phyloP scores from a whole-genome alignment of 2,113 vertebrate species.

The Solenodon paradoxus region DNA sequence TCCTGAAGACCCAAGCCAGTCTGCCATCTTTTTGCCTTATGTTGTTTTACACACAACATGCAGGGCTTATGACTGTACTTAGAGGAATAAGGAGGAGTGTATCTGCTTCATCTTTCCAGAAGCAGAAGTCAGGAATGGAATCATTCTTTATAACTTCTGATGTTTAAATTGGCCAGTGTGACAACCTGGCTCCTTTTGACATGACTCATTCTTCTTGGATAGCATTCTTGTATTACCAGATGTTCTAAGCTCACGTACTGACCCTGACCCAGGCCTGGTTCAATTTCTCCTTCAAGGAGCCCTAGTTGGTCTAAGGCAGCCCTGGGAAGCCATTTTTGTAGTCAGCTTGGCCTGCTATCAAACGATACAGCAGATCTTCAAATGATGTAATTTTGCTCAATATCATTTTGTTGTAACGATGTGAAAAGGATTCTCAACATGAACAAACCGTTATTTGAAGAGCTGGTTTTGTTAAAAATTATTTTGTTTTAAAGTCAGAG shows the following conservation, averaged over 20 bases:
- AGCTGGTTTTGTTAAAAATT: too few species aligned
- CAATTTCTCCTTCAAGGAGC: not conserved
- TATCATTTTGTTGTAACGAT: too few species aligned
- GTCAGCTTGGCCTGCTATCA: not conserved
- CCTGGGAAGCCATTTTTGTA: not conserved
- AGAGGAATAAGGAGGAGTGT: not conserved
- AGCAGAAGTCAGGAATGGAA: not conserved
- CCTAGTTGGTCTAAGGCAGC: not conserved
- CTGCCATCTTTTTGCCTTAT: not conserved
- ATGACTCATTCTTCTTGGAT: not conserved
- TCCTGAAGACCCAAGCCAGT: not conserved
- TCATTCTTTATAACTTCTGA: not conserved
- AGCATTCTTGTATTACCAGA: not conserved
- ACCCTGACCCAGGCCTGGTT: not conserved
- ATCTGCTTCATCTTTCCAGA: not conserved
- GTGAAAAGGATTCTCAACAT: too few species aligned
- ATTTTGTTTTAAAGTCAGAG: too few species aligned
- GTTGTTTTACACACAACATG: not conserved
- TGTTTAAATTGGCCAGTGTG: not conserved
- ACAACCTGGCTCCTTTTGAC: not conserved
- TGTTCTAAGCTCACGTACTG: not conserved
- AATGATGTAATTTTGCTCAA: too few species aligned
- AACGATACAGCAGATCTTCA: too few species aligned
- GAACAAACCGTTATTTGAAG: too few species aligned
- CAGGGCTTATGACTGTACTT: not conserved